A percentile compares a stretch with the other conserved stretches of the same genome.
Conservation (phyloP, 2,113 vertebrate genomes). For the Sardina pilchardus region DNA sequence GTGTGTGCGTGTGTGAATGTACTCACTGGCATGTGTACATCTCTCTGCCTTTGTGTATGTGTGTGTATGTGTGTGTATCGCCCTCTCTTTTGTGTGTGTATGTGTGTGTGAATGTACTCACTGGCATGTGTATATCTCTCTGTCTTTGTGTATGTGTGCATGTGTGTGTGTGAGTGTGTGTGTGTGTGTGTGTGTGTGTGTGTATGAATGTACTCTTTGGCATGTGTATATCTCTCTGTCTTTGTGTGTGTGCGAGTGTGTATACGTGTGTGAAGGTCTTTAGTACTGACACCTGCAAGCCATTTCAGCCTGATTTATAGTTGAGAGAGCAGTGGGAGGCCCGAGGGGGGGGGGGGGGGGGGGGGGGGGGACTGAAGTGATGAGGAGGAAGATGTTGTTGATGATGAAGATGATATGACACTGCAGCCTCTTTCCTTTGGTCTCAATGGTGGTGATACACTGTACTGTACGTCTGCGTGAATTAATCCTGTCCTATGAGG, state of each 20-base stretch:
- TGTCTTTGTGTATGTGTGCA: not conserved
- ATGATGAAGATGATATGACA: not conserved
- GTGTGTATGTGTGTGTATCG: not conserved
- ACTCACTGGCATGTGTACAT: not conserved
- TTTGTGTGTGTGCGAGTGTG: not conserved
- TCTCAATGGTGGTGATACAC: too few relatives aligned
- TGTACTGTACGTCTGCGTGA: too few relatives aligned
- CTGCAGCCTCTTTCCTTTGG: too few relatives aligned
- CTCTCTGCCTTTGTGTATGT: not conserved
- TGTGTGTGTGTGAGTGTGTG: not conserved
- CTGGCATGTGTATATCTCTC: not conserved
- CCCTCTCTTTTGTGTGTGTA: not conserved
- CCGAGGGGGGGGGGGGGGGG: conserved; percentile 79
- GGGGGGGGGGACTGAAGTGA: conserved; percentile 23
- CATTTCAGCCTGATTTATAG: conserved; percentile 98
- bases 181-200: not conserved
- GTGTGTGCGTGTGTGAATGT: not conserved
- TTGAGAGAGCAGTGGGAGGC: conserved; percentile 76
- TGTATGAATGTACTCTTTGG: too few relatives aligned
- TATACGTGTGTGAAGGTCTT: conserved; percentile 72
- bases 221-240: too few relatives aligned
- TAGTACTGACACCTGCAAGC: conserved; percentile 99
- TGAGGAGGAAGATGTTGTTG: conserved; percentile 23
- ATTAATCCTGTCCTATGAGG: too few relatives aligned
- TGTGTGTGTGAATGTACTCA: too few relatives aligned